Percentiles rank a stretch among this genome's conserved stretches.
phyloP scores from a whole-genome alignment of 1,140 invertebrate species.

The Elysia chlorotica region DNA sequence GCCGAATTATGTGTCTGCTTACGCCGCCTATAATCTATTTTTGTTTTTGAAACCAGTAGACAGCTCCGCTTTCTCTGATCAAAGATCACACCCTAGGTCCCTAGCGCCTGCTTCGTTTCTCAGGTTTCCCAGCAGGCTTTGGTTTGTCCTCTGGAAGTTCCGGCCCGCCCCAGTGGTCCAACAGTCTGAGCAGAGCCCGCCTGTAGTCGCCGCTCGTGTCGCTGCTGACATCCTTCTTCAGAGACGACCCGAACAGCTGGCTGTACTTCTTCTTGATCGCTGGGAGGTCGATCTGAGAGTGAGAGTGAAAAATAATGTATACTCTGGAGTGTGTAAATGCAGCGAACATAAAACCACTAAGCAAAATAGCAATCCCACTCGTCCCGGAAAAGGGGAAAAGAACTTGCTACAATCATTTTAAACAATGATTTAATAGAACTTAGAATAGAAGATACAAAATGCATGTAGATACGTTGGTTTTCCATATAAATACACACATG shows the following conservation, averaged over 20 bases:
- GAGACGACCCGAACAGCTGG: slow-evolving; percentile 65
- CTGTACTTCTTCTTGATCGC: slow-evolving; percentile 78
- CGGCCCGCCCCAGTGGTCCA: slow-evolving; percentile 56
- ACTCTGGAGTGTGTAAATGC: background rate
- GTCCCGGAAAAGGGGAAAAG: background rate
- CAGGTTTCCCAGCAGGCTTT: too few relatives aligned
- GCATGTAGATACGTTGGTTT: background rate
- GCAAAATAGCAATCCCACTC: background rate
- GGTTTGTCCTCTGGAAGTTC: too few relatives aligned
- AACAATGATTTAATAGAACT: too few relatives aligned
- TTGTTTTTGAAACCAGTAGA: too few relatives aligned
- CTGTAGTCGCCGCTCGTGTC: slow-evolving; percentile 92
- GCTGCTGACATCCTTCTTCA: slow-evolving; percentile 84
- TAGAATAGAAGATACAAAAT: background rate
- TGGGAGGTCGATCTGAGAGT: slow-evolving; percentile 77
- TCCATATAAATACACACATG: background rate
- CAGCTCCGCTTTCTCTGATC: too few relatives aligned
- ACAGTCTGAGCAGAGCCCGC: slow-evolving; percentile 79
- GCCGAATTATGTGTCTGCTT: too few relatives aligned
- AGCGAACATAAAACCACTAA: too few relatives aligned
- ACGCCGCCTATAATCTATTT: too few relatives aligned
- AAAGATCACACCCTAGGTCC: too few relatives aligned
- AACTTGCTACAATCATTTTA: background rate
- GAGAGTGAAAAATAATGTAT: background rate
- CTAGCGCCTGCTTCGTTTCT: too few relatives aligned